Evolutionary conservation across 2,888 invertebrate genomes (phyloP).

Genomic region (Calliopum simillimum): DNA sequence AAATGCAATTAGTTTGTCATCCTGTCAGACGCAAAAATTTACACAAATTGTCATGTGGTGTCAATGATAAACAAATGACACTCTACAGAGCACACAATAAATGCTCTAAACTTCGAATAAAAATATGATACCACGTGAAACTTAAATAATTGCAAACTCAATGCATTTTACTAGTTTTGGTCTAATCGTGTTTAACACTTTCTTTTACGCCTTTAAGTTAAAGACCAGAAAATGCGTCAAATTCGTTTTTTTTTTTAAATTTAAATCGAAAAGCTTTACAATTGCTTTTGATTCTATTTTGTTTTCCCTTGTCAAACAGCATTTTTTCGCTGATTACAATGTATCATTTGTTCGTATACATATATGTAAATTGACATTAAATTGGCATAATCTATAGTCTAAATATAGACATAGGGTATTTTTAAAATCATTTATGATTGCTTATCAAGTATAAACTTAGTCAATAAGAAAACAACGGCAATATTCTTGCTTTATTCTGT

Average conservation of each 20-base stretch:
- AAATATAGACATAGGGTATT: slow-evolving; percentile 29
- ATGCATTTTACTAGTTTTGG: not conserved
- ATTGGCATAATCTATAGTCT: slow-evolving; percentile 26
- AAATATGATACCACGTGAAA: slow-evolving; percentile 9
- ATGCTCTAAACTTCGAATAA: too few relatives aligned
- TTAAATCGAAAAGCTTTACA: slow-evolving; percentile 7
- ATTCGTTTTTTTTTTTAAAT: slow-evolving; percentile 2
- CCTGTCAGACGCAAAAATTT: slow-evolving; percentile 9
- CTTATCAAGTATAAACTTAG: slow-evolving; percentile 18
- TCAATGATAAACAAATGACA: slow-evolving; percentile 14
- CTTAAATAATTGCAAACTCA: not conserved
- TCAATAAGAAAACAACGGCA: not conserved
- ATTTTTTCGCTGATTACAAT: too few relatives aligned
- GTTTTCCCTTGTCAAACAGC: slow-evolving; percentile 1
- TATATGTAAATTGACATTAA: slow-evolving; percentile 18
- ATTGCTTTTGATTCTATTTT: slow-evolving; percentile 13
- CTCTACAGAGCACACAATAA: too few relatives aligned
- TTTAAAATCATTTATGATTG: slow-evolving; percentile 20
- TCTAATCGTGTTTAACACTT: not conserved
- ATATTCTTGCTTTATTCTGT: not conserved
- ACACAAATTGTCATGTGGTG: slow-evolving; percentile 27
- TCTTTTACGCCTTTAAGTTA: not conserved
- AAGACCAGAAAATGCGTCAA: not conserved
- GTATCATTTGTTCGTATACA: too few relatives aligned
- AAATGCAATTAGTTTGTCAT: slow-evolving; percentile 29